Conservation (phyloP, 1,140 invertebrate species). For the Dufourea novaeangliae region DNA sequence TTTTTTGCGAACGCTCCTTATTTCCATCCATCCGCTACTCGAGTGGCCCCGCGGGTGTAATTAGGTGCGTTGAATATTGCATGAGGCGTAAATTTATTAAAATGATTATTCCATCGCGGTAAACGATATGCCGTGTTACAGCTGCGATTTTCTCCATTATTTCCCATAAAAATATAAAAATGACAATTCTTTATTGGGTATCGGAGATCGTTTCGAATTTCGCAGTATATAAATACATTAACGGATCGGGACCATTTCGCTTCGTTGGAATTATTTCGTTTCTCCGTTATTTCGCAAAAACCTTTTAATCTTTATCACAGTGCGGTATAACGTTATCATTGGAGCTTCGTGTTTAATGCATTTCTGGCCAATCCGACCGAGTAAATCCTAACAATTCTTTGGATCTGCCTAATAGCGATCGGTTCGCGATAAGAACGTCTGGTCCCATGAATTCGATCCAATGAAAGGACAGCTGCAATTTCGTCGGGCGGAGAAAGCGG, state of each 20-base stretch:
- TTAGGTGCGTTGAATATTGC: constrained; percentile 42
- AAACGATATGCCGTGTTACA: constrained; percentile 17
- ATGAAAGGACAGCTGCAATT: background rate
- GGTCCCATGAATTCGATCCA: background rate
- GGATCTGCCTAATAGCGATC: too few relatives aligned
- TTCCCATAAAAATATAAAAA: background rate
- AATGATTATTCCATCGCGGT: constrained; percentile 31
- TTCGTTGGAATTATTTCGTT: too few relatives aligned
- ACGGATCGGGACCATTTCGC: too few relatives aligned
- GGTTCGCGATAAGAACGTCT: too few relatives aligned
- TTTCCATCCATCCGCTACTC: constrained; percentile 12
- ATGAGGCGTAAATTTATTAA: constrained; percentile 41
- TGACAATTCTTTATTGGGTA: background rate
- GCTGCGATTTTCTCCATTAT: constrained; percentile 24
- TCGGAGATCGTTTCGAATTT: background rate
- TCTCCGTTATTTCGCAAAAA: too few relatives aligned
- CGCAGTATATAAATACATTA: background rate
- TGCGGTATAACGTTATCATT: too few relatives aligned
- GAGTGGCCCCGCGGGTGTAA: constrained; percentile 11
- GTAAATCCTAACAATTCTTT: too few relatives aligned
- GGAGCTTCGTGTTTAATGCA: too few relatives aligned
- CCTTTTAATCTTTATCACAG: too few relatives aligned
- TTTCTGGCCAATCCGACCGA: too few relatives aligned
- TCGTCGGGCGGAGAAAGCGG: background rate
- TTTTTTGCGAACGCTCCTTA: background rate